A percentile compares a stretch with the other conserved stretches of the same genome.
phyloP scores from a whole-genome alignment of 2,113 vertebrate genomes.

The Tonatia bakeri region DNA sequence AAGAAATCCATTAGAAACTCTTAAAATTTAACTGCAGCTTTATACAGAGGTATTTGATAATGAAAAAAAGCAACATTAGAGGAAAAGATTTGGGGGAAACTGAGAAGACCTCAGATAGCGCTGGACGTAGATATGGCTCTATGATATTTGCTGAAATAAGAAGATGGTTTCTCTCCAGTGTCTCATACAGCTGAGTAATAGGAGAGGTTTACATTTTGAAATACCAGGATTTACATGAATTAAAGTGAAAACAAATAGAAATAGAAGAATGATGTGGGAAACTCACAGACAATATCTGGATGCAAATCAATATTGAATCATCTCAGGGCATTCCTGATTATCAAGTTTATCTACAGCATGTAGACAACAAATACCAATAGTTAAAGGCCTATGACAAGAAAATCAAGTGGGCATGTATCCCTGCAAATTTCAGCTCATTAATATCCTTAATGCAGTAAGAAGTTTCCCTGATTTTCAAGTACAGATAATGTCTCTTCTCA shows the following conservation, averaged over 20 bases:
- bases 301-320: not conserved
- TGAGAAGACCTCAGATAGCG: not conserved
- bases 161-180: not conserved
- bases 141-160: not conserved
- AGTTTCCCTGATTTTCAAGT: not conserved
- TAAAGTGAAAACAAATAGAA: not conserved
- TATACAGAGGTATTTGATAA: not conserved
- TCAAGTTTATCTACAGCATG: not conserved
- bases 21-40: not conserved
- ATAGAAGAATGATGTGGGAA: not conserved
- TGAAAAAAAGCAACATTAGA: not conserved
- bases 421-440: not conserved
- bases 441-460: not conserved
- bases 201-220: not conserved
- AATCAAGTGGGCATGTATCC: rapidly evolving
- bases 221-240: not conserved
- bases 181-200: not conserved
- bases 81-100: not conserved
- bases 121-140: not conserved
- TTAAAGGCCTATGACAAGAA: not conserved
- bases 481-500: not conserved
- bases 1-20: not conserved
- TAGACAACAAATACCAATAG: not conserved
- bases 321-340: rapidly evolving
- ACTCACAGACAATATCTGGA: not conserved